These are phyloP conservation scores for Zeugodacus cucurbitae DNA, from an alignment of 1,140 invertebrate genomes.

Conservation along the genomic window DNA sequence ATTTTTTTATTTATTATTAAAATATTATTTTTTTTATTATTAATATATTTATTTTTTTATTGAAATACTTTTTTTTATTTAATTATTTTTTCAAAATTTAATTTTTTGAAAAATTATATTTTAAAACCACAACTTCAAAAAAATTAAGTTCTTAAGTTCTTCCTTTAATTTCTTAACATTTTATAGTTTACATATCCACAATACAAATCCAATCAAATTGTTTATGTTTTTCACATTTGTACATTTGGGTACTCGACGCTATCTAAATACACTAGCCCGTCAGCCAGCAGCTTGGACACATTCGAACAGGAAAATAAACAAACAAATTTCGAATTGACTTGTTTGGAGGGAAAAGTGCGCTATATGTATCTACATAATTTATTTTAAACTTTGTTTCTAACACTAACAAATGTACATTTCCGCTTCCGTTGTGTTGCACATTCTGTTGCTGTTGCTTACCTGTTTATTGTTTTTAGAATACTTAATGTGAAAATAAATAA, in stretches of 20 bases:
- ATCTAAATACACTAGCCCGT: background rate
- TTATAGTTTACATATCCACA: too few species aligned
- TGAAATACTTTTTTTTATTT: too few species aligned
- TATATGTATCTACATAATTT: background rate
- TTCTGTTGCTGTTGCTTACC: background rate
- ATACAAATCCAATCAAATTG: background rate
- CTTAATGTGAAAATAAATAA: background rate
- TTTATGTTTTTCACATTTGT: constrained; percentile 4
- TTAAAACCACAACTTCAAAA: too few species aligned
- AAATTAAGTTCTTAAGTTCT: too few species aligned
- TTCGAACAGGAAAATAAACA: constrained; percentile 21
- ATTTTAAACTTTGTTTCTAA: background rate
- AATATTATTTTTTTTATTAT: too few species aligned
- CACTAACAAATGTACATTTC: background rate
- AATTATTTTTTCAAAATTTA: too few species aligned
- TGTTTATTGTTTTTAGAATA: background rate
- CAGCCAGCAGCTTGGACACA: constrained; percentile 13
- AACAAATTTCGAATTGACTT: background rate
- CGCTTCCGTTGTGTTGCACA: background rate
- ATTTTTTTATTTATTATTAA: too few species aligned
- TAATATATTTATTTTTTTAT: too few species aligned
- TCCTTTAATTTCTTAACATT: too few species aligned
- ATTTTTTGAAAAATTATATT: too few species aligned
- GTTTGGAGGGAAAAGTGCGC: background rate
- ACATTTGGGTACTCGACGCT: background rate